phyloP scores from a whole-genome alignment of 2,797 vertebrate genomes.

The Margarornis squamiger region DNA sequence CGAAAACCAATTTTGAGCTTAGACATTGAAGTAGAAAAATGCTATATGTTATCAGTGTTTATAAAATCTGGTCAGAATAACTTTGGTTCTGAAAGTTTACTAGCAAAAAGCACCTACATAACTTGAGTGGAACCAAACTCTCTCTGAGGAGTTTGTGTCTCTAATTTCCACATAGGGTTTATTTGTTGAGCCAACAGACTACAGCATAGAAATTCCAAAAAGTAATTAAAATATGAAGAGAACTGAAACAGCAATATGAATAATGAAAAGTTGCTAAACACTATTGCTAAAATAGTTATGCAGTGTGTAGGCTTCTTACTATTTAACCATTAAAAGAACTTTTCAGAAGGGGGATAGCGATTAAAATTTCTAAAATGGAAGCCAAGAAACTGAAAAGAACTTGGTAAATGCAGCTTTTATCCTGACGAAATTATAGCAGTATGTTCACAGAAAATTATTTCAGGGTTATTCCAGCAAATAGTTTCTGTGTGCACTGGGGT shows the following conservation, averaged over 20 bases:
- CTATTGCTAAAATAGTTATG: background rate
- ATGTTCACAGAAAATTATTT: background rate
- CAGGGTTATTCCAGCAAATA: background rate
- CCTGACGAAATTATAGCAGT: background rate
- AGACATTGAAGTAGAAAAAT: background rate
- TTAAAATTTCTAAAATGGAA: background rate
- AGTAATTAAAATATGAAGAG: background rate
- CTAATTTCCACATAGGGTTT: background rate
- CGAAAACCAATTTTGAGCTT: background rate
- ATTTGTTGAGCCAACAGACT: background rate
- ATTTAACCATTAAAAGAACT: background rate
- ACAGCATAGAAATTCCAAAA: background rate
- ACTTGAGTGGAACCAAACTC: rapidly evolving
- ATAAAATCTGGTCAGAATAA: background rate
- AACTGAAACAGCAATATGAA: background rate
- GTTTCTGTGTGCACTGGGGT: no score
- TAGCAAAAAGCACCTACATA: background rate
- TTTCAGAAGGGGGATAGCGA: background rate
- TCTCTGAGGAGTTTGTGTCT: background rate
- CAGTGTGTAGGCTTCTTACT: background rate
- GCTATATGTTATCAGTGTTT: background rate
- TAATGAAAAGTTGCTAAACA: background rate
- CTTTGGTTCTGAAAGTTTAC: background rate
- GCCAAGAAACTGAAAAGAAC: background rate
- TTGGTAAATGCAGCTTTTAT: background rate